Evolutionary conservation across 2,113 vertebrate species (phyloP), one percentile per base, ranked within the genome.

Genomic region (Mesoclemmys tuberculata): DNA sequence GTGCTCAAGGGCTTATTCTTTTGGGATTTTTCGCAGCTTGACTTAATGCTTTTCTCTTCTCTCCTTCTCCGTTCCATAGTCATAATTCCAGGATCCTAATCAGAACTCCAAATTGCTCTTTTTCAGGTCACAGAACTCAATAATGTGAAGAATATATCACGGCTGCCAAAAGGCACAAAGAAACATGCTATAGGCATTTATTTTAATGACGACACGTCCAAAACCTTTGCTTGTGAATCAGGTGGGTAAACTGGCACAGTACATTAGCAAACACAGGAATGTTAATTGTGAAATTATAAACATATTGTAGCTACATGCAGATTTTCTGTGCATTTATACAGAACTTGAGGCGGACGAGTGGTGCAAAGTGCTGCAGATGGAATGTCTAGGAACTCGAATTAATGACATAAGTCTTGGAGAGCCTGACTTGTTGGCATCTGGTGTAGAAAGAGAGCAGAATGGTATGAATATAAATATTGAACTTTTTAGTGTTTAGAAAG

Each of bases 271-370:
- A 7, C 10, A 1, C 31, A 26, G 26, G 80, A 52, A 61, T 52
- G 4, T 10, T 10, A 71, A 0, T 18, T 21, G 58, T 41, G 84
- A 4, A 78, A 58, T 55, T 31, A 1, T 14, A 29, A 6, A 77
- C 4, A 2, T 29, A 3, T 19, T 6, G 10, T 90, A 95, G 90
- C 41, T 9, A 92, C 84, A 56, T 18, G 6, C 21, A 88, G 90
- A 96, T 88, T 94, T 97, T 96, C 44, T 94, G 96, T 96, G 48
- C 80, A 1, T 98, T 97, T 88, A 52, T 52, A 10, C 96, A 99
- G 99, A 99, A 26, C 98, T 99, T 1, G 99, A 99, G 95, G 99
- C 98, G 4, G 98, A 99, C 22, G 98, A 99, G 38, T 99, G 98
- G 98, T 99, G 98, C 94, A 99, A 99, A 93, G 98, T 98, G 38